Conservation (phyloP, 2,888 invertebrate genomes). For the Stratiomys singularior region DNA sequence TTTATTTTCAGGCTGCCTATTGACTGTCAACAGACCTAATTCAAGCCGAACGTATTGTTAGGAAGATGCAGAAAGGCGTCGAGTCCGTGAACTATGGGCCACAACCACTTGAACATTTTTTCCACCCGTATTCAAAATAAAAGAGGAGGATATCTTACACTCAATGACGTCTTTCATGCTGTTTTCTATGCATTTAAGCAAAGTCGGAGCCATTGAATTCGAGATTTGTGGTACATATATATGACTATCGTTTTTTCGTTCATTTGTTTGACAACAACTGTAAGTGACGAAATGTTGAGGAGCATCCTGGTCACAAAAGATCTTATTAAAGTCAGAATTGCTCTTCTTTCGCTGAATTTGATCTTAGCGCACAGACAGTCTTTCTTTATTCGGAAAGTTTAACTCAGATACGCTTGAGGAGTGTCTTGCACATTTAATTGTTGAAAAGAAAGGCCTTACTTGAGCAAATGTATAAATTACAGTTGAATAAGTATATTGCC, state of each 20-base stretch:
- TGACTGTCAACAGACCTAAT: constrained; percentile 6
- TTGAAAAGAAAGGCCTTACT: not conserved
- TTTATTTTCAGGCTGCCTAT: constrained; percentile 15
- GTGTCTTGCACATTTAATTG: constrained; percentile 31
- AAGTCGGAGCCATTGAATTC: not conserved
- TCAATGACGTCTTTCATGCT: constrained; percentile 20
- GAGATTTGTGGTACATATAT: not conserved
- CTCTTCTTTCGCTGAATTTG: constrained; percentile 14
- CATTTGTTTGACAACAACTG: constrained; percentile 14
- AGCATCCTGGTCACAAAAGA: constrained; percentile 44
- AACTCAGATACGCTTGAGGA: constrained; percentile 34
- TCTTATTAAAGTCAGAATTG: constrained; percentile 42
- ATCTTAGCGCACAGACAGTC: not conserved
- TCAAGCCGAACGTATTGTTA: not conserved
- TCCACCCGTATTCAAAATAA: not conserved
- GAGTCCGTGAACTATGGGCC: not conserved
- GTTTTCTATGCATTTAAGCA: constrained; percentile 26
- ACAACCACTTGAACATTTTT: constrained; percentile 34
- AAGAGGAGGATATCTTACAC: constrained; percentile 25
- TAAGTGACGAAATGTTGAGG: constrained; percentile 37
- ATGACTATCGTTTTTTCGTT: not conserved
- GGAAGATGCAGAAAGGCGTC: not conserved
- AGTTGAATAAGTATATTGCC: constrained; percentile 15
- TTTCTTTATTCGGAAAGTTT: constrained; percentile 8
- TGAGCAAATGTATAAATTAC: constrained; percentile 22